These are phyloP conservation scores for Theristicus caerulescens DNA, from an alignment of 2,113 vertebrate genomes.

Conservation along the genomic window DNA sequence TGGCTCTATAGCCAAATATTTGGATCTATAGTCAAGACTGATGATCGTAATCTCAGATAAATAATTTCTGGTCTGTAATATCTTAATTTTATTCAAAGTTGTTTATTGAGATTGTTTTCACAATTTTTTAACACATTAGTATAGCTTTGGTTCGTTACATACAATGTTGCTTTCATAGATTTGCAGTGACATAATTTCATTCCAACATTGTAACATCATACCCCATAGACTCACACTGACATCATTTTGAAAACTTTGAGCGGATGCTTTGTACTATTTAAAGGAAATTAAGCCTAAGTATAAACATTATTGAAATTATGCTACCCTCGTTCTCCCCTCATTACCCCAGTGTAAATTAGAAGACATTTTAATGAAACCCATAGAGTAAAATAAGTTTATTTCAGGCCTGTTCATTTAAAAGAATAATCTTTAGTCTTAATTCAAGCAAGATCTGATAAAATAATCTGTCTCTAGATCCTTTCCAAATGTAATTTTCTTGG, in stretches of 20 bases:
- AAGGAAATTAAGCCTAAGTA: slow-evolving; percentile 37
- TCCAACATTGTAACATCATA: slow-evolving; percentile 25
- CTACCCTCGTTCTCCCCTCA: neutral
- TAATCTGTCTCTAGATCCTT: neutral
- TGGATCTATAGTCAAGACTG: neutral
- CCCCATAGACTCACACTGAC: neutral
- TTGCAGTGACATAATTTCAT: slow-evolving; percentile 45
- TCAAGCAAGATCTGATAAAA: slow-evolving; percentile 28
- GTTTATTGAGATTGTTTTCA: neutral
- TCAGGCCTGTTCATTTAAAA: neutral
- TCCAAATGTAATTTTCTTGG: slow-evolving; percentile 31
- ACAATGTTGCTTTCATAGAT: slow-evolving; percentile 25
- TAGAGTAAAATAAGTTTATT: neutral
- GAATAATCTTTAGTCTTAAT: neutral
- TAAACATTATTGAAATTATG: slow-evolving; percentile 37
- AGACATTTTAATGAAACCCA: neutral
- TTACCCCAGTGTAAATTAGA: neutral
- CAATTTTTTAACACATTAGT: neutral
- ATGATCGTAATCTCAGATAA: neutral
- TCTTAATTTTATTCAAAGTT: neutral
- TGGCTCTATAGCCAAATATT: neutral
- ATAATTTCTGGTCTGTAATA: neutral
- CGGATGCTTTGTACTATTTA: slow-evolving; percentile 25
- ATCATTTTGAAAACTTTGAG: slow-evolving; percentile 33
- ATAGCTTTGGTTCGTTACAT: neutral